Base-by-base conservation (phyloP, 2,797 vertebrate species). In the Eidolon dupreanum region DNA sequence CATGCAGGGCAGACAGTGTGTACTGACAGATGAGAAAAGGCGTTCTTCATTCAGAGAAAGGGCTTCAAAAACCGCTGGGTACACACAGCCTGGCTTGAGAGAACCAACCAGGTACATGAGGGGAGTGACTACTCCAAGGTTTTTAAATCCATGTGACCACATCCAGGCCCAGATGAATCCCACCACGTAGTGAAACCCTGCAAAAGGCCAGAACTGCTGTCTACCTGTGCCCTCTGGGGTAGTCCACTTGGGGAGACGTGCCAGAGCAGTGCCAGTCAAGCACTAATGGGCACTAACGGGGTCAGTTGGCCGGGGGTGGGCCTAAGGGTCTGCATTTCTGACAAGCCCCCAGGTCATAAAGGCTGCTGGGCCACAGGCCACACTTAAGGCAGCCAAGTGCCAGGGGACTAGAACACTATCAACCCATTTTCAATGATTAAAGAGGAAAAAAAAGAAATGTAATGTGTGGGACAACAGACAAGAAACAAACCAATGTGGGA, bases 1-100 rank as follows among this genome's bases (percentile, higher is more conserved):
- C 24, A 22, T 3, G 3, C 49, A 82, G 24, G 61, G 28, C 7
- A 43, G n/a, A 88, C 5, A 57, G 36, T 12, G 28, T 3, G 10
- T 70, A 15, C 20, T 82, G 46, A 65, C 53, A 82, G 49, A 71
- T 51, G 15, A 6, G n/a, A 86, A 41, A 70, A 68, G 31, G 33
- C 33, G 26, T 19, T 51, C 71, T 89, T 68, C 46, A 61, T 89
- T 68, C 46, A 61, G 24, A 86, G 59, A 59, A 73, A 66, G 75
- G 1, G 1, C 70, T 49, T 70, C 46, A 5, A 28, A 81, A 74
- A 36, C 51, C 9, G 46, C 83, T 78, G 17, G 49, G 53, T 26
- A 28, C 2, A 6, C 2, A 10, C 8, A 55, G 51, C 53, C 5
- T 3, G 36, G 59, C 61, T 66, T 77, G 36, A 81, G 36, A 77